A percentile compares a stretch with the other conserved stretches of the same genome.
Conservation (phyloP, 2,113 vertebrate species). For the Brevimyrus niger region DNA sequence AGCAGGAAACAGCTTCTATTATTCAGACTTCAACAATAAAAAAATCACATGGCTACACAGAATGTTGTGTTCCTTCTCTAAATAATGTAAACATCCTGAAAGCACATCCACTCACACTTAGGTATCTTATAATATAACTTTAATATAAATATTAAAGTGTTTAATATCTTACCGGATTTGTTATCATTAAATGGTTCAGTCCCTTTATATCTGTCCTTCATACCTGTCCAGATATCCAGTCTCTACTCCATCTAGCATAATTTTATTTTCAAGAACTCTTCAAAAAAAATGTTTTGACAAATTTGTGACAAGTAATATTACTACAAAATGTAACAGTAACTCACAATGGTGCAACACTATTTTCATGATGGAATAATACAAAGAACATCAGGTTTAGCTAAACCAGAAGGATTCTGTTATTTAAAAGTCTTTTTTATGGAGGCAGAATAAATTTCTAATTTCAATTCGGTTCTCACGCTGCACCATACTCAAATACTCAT, state of each 20-base stretch:
- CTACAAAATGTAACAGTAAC: not conserved
- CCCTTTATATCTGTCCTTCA: not conserved
- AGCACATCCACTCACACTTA: not conserved
- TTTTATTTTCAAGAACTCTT: not conserved
- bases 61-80: not conserved
- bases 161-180: not conserved
- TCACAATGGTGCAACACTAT: not conserved
- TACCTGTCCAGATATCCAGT: not conserved
- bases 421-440: not conserved
- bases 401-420: not conserved
- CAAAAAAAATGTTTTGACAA: not conserved
- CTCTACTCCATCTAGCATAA: not conserved
- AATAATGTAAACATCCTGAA: not conserved
- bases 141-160: too few relatives aligned
- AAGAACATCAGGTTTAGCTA: not conserved
- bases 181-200: not conserved
- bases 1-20: not conserved
- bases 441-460: not conserved
- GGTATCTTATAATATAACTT: not conserved
- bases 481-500: not conserved
- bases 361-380: not conserved
- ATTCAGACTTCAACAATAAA: not conserved
- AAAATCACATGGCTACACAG: not conserved
- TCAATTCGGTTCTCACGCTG: not conserved
- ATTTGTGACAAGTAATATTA: not conserved